Base-by-base conservation (phyloP, 2,113 vertebrate species). In the Phalacrocorax brasilianus region DNA sequence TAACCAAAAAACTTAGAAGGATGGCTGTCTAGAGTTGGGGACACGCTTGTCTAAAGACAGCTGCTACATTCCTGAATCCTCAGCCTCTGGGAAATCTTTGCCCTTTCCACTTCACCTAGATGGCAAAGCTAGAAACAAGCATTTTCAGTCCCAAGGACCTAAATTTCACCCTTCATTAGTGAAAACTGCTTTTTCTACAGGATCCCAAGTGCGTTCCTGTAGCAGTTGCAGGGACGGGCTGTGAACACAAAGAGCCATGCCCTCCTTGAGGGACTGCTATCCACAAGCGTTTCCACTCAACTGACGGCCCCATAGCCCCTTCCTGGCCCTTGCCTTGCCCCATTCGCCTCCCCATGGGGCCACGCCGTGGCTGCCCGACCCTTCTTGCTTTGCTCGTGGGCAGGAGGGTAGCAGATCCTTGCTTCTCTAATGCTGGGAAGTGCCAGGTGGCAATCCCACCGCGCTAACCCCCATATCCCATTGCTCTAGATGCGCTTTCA, bases 391-490 rank as follows among this genome's bases (percentile, higher is more conserved):
- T 33, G 10, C 27, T 55, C 15, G 4, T 38, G 19, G 49, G 35
- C 38, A 58, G 44, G 0, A 0, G 5, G 21, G 40, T 20, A 83
- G 62, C 38, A 68, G 35, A 56, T 75, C 40, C 28, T 61, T 22
- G 1, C 26, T 72, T 88, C n/a, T 47, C 0, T 55, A 56, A 27
- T 23, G 14, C 22, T 38, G 40, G 27, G 47, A 49, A 32, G 14
- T 35, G 8, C 53, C 78, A 44, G 21, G 16, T 68, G 63, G 33
- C 78, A 93, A 72, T 61, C 74, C 49, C 40, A 88, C 2, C 3
- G 30, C 6, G 17, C 40, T 56, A n/a, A 47, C 1, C 4, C 12
- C 2, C 0, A 2, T 22, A 3, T 55, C 27, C 47, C 28, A 11
- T 49, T 53, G 12, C 23, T 75, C 18, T 27, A 32, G 38, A 8